Evolutionary conservation across 2,888 invertebrate species (phyloP).

Genomic region (Taenaris catops): DNA sequence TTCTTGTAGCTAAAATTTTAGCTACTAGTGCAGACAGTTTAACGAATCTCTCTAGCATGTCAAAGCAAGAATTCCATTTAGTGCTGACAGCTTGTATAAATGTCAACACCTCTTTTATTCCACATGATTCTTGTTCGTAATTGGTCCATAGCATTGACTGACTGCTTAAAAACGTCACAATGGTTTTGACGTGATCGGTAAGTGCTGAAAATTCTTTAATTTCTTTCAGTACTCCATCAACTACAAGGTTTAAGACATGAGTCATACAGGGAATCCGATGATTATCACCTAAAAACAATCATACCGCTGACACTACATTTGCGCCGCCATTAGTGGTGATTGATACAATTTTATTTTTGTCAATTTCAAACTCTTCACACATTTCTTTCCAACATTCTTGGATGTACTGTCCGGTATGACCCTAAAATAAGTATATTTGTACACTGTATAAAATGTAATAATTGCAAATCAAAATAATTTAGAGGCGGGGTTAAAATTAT

Average conservation of each 20-base stretch:
- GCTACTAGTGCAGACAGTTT: conserved; percentile 13
- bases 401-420: conserved; percentile 22
- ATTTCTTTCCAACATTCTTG: conserved; percentile 14
- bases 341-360: conserved; percentile 18
- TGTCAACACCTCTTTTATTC: conserved; percentile 11
- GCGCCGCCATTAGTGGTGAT: conserved; percentile 32
- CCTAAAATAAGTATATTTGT: conserved; percentile 21
- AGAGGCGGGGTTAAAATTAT: conserved; percentile 20
- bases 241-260: conserved; percentile 13
- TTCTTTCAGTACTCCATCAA: conserved; percentile 14
- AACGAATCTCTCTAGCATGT: conserved; percentile 1
- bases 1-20: conserved; percentile 11
- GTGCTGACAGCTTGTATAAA: neutral
- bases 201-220: conserved; percentile 15
- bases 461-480: conserved; percentile 20
- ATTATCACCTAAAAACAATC: conserved; percentile 10
- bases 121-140: conserved; percentile 6
- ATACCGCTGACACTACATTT: conserved; percentile 15
- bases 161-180: conserved; percentile 11
- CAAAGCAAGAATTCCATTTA: conserved; percentile 1
- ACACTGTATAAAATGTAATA: conserved; percentile 18
- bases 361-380: conserved; percentile 21
- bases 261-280: conserved; percentile 12
- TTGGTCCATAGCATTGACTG: conserved; percentile 4
- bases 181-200: conserved; percentile 13